phyloP scores from a whole-genome alignment of 1,140 invertebrate species.

The Scaptomyza pallida region DNA sequence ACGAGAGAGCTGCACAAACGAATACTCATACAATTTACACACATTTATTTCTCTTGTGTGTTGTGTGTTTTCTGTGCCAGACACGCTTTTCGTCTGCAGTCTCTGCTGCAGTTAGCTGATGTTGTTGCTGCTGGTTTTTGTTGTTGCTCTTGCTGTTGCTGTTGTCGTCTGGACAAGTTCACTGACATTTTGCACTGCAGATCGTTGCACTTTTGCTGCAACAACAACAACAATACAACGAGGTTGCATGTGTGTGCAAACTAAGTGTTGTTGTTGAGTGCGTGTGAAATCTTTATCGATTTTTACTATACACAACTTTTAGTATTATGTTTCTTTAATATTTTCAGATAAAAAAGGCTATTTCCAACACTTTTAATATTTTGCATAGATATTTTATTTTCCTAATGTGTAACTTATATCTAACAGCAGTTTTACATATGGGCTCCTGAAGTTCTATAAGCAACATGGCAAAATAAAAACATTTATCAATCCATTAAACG shows the following conservation, averaged over 20 bases:
- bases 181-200: conserved; percentile 78
- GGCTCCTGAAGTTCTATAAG: too few relatives aligned
- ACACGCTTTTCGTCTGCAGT: conserved; percentile 42
- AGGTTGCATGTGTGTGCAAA: conserved; percentile 12
- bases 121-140: conserved; percentile 2
- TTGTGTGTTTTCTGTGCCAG: conserved; percentile 62
- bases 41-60: conserved; percentile 13
- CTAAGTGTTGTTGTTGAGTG: background rate
- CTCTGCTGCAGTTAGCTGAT: conserved; percentile 2
- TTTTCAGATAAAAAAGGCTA: too few relatives aligned
- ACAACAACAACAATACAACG: too few relatives aligned
- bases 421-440: too few relatives aligned
- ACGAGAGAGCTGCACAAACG: conserved; percentile 5
- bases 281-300: conserved; percentile 33
- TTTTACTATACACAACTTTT: too few relatives aligned
- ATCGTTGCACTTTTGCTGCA: conserved; percentile 76
- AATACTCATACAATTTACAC: background rate
- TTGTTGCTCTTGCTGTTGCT: conserved; percentile 7
- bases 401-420: too few relatives aligned
- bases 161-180: conserved; percentile 56
- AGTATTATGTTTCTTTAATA: too few relatives aligned
- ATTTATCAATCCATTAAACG: conserved; percentile 66
- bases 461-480: too few relatives aligned
- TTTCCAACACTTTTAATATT: too few relatives aligned
- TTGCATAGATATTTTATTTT: too few relatives aligned